Evolutionary conservation across 2,113 vertebrate species (phyloP).

Genomic region (Takifugu flavidus): DNA sequence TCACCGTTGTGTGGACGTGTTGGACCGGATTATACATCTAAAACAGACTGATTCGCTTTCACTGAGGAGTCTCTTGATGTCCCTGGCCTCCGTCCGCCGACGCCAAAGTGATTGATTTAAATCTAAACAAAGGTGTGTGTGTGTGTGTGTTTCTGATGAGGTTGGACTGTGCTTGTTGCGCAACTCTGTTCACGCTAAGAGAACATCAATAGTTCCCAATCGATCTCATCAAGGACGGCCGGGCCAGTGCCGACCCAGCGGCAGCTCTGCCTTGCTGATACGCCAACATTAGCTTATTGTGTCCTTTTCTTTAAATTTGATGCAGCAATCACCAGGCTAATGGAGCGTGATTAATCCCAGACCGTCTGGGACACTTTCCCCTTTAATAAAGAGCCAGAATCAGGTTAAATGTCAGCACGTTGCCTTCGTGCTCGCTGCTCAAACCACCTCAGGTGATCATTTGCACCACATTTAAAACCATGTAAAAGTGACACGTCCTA

Average conservation of each 20-base stretch:
- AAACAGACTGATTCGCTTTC: not conserved
- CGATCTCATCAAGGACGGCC: slow-evolving; percentile 27
- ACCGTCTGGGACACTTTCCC: slow-evolving; percentile 53
- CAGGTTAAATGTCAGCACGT: slow-evolving; percentile 49
- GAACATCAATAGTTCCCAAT: slow-evolving; percentile 30
- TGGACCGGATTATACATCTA: no score
- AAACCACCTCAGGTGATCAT: slow-evolving; percentile 65
- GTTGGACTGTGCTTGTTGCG: not conserved
- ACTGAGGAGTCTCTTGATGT: not conserved
- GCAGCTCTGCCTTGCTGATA: slow-evolving; percentile 20
- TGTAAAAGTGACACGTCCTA: slow-evolving; percentile 60
- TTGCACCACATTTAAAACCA: slow-evolving; percentile 54
- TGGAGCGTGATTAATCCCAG: slow-evolving; percentile 59
- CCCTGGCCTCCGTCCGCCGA: slow-evolving; percentile 5
- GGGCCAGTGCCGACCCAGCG: not conserved
- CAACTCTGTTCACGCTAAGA: slow-evolving; percentile 18
- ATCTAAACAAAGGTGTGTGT: not conserved
- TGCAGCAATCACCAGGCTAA: slow-evolving; percentile 57
- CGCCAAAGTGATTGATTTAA: slow-evolving; percentile 8
- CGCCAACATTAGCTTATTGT: slow-evolving; percentile 47
- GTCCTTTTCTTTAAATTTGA: slow-evolving; percentile 37
- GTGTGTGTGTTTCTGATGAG: not conserved
- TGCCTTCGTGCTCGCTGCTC: slow-evolving; percentile 48
- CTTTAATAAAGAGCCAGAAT: slow-evolving; percentile 75
- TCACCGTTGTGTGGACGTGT: no score